These are phyloP conservation scores for Sandelia bainsii DNA, from an alignment of 2,797 vertebrate species.

Conservation along the genomic window DNA sequence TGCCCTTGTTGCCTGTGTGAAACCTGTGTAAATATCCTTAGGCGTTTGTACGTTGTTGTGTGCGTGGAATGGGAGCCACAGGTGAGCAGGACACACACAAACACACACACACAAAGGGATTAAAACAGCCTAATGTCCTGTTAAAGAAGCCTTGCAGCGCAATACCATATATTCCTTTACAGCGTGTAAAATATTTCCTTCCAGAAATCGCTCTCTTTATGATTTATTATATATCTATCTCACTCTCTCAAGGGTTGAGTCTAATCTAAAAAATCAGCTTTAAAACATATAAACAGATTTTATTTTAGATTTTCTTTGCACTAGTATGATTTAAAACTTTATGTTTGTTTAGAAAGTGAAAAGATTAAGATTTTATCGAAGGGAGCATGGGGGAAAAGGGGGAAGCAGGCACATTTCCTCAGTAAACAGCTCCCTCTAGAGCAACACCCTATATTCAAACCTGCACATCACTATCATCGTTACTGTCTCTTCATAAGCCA, in stretches of 20 bases:
- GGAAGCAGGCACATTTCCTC: conserved; percentile 51
- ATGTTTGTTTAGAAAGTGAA: not conserved
- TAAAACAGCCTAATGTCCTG: conserved; percentile 53
- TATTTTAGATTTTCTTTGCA: not conserved
- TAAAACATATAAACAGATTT: not conserved
- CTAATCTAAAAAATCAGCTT: not conserved
- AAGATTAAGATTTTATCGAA: conserved; percentile 10
- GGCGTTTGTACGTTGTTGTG: conserved; percentile 29
- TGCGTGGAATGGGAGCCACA: conserved; percentile 44
- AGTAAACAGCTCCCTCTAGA: conserved; percentile 85
- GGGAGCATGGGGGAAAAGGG: not conserved
- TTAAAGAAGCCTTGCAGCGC: conserved; percentile 57
- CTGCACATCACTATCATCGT: conserved; percentile 7
- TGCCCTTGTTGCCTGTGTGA: conserved; percentile 40
- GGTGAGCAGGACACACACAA: conserved; percentile 55
- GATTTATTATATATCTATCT: conserved; percentile 3
- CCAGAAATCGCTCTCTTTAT: not conserved
- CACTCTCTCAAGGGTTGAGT: not conserved
- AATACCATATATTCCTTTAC: conserved; percentile 53
- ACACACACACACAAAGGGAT: conserved; percentile 48
- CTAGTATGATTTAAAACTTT: conserved; percentile 7
- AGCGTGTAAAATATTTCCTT: conserved; percentile 15
- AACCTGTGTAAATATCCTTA: conserved; percentile 77
- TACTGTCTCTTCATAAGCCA: conserved; percentile 4
- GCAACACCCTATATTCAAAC: conserved; percentile 39